Conservation (phyloP, 2,797 vertebrate species). For the Siniperca obscura region DNA sequence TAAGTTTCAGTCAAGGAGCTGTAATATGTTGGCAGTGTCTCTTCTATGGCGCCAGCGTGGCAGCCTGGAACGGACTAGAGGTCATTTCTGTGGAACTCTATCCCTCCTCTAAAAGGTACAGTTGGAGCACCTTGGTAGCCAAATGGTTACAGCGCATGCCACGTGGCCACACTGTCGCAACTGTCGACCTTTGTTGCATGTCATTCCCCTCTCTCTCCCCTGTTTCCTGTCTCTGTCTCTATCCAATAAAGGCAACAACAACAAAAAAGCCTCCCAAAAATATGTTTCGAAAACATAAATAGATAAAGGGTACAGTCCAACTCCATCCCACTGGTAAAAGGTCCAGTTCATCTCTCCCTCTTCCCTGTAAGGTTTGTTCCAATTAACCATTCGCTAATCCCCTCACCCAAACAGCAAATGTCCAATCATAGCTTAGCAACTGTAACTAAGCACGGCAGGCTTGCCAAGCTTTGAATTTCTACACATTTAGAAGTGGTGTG, state of each 20-base stretch:
- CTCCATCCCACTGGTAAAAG: background rate
- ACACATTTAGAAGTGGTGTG: background rate
- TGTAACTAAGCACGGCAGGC: background rate
- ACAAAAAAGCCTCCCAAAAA: too few species aligned
- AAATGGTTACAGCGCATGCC: too few species aligned
- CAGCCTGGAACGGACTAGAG: slow-evolving; percentile 95
- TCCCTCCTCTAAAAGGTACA: slow-evolving; percentile 93
- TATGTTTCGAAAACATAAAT: too few species aligned
- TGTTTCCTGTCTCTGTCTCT: too few species aligned
- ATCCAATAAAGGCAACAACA: too few species aligned
- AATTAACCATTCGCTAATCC: background rate
- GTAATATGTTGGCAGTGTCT: slow-evolving; percentile 98
- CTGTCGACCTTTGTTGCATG: too few species aligned
- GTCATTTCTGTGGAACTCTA: slow-evolving; percentile 98
- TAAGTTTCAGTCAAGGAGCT: slow-evolving; percentile 93
- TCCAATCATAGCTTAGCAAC: background rate
- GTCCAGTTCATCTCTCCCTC: background rate
- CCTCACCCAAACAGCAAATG: background rate
- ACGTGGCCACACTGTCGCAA: too few species aligned
- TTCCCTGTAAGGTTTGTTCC: background rate
- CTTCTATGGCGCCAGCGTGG: slow-evolving; percentile 92
- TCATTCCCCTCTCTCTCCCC: too few species aligned
- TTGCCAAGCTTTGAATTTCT: background rate
- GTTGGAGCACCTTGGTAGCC: too few species aligned
- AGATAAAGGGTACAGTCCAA: slow-evolving; percentile 88